Conservation (phyloP, 2,113 vertebrate species). For the Rallus limicola region DNA sequence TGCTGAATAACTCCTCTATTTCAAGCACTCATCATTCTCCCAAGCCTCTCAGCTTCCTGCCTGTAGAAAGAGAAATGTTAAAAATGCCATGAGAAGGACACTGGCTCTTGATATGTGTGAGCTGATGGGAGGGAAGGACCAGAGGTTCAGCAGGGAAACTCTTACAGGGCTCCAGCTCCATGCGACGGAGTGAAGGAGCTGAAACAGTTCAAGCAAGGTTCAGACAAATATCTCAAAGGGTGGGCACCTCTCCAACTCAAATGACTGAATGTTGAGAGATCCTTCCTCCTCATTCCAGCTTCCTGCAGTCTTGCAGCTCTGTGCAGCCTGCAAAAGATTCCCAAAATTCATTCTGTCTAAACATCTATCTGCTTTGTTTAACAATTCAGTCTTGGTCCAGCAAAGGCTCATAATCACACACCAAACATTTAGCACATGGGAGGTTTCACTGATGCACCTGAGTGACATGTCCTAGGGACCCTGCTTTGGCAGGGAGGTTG, state of each 20-base stretch:
- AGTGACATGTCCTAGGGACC: too few species aligned
- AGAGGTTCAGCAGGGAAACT: neutral
- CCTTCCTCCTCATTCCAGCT: neutral
- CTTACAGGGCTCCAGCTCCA: neutral
- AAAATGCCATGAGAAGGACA: neutral
- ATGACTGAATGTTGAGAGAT: neutral
- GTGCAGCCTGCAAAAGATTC: neutral
- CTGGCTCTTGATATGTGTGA: neutral
- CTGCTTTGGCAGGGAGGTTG: too few species aligned
- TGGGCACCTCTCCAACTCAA: constrained; percentile 14
- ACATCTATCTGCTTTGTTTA: constrained; percentile 18
- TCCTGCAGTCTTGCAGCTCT: neutral
- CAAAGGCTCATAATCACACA: neutral
- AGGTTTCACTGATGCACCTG: neutral
- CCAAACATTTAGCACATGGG: neutral
- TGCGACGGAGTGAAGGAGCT: neutral
- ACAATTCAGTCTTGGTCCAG: neutral
- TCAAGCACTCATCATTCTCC: neutral
- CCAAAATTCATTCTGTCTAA: constrained; percentile 23
- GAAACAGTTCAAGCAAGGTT: constrained; percentile 8
- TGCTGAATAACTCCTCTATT: neutral
- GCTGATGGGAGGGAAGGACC: neutral
- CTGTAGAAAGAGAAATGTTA: neutral
- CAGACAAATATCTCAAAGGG: neutral
- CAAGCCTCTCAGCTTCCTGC: neutral